These are phyloP conservation scores for Corythucha ciliata DNA, from an alignment of 2,888 invertebrate genomes.

Conservation along the genomic window DNA sequence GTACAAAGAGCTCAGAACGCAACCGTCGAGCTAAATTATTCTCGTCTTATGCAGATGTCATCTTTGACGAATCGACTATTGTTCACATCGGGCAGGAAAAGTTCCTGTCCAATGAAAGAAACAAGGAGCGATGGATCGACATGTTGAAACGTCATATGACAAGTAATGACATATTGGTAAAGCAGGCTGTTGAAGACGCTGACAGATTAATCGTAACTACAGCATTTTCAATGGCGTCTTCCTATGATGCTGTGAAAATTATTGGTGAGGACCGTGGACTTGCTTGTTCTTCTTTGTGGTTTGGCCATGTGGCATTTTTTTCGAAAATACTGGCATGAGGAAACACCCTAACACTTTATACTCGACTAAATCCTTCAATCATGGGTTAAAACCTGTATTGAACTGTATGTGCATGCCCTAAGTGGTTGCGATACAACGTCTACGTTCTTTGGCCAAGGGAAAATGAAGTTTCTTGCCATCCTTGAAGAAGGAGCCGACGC, in stretches of 20 bases:
- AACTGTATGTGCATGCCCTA: conserved; percentile 3
- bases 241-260: conserved; percentile 15
- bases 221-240: conserved; percentile 15
- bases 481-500: conserved; percentile 12
- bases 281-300: background rate
- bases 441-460: background rate
- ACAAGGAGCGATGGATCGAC: conserved; percentile 18
- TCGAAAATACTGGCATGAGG: conserved; percentile 4
- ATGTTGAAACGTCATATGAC: conserved; percentile 10
- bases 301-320: background rate
- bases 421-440: conserved; percentile 4
- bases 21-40: conserved; percentile 10
- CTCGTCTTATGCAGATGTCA: conserved; percentile 18
- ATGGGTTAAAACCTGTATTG: background rate
- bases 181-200: conserved; percentile 21
- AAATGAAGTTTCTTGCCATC: conserved; percentile 3
- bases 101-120: conserved; percentile 20
- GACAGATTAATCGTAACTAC: conserved; percentile 23
- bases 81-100: conserved; percentile 14
- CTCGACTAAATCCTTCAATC: conserved; percentile 1
- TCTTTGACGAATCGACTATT: conserved; percentile 19
- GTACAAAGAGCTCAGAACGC: conserved; percentile 12
- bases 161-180: conserved; percentile 12
- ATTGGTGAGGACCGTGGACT: conserved; percentile 19
- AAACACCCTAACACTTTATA: background rate